Percentiles rank a stretch among this genome's conserved stretches.
phyloP scores from a whole-genome alignment of 1,140 invertebrate species.

The Radopholus similis region DNA sequence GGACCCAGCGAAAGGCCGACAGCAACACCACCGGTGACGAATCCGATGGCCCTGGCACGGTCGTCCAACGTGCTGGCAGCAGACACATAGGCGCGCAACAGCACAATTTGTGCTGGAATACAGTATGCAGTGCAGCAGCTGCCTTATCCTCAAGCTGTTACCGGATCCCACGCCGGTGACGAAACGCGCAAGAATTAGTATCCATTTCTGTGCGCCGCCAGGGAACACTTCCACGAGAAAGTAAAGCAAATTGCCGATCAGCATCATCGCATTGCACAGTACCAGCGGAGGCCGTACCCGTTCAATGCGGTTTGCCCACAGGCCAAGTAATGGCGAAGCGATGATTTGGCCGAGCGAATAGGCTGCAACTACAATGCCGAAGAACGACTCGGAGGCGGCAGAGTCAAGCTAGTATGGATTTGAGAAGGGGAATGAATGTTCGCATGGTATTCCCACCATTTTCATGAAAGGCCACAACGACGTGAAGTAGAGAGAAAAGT shows the following conservation, averaged over 20 bases:
- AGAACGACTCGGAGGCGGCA: constrained; percentile 23
- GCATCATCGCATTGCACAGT: neutral
- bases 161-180: neutral
- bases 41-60: constrained; percentile 33
- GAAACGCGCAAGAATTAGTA: neutral
- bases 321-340: constrained; percentile 19
- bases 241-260: neutral
- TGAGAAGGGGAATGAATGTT: too few relatives aligned
- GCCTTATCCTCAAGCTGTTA: constrained; percentile 51
- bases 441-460: too few relatives aligned
- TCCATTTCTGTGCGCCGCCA: neutral
- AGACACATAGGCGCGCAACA: constrained; percentile 26
- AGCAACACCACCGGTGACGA: constrained; percentile 62
- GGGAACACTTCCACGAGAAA: neutral
- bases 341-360: constrained; percentile 24
- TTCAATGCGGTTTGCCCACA: constrained; percentile 12
- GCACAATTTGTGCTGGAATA: constrained; percentile 13
- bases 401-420: constrained; percentile 25
- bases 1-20: constrained; percentile 62
- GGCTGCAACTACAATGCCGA: constrained; percentile 21
- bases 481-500: constrained; percentile 39
- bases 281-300: constrained; percentile 16
- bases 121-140: too few relatives aligned
- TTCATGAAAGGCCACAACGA: constrained; percentile 61
- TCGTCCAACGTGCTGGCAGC: constrained; percentile 18